Conservation (phyloP, 37 sponge, comb jelly and placozoan genomes). For the Hormiphora californensis region DNA sequence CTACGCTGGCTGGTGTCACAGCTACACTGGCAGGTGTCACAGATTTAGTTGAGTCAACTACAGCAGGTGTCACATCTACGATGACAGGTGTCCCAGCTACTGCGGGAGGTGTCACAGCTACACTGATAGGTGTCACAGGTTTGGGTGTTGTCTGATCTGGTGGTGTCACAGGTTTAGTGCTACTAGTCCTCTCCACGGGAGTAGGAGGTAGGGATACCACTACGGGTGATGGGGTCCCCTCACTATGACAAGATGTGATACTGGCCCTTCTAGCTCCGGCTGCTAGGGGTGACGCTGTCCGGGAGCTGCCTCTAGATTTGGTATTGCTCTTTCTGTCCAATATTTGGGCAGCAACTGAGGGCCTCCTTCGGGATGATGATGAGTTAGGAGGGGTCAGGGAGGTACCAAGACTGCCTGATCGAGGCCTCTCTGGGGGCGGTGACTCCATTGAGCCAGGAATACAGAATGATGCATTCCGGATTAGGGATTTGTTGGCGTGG, state of each 20-base stretch:
- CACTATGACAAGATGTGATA: background rate
- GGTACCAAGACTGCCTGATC: background rate
- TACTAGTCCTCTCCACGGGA: background rate
- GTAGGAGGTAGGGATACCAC: background rate
- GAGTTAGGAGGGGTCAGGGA: constrained; percentile 12
- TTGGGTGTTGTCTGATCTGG: background rate
- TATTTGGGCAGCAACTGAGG: constrained; percentile 21
- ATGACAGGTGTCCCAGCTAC: background rate
- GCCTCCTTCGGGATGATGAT: background rate
- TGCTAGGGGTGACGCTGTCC: background rate
- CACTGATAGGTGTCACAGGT: background rate
- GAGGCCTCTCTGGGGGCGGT: background rate
- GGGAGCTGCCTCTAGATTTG: constrained; percentile 7
- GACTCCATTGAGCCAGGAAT: background rate
- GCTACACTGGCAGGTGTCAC: background rate
- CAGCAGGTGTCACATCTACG: background rate
- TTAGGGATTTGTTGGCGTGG: constrained; percentile 25
- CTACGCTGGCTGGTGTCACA: background rate
- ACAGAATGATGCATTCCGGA: background rate
- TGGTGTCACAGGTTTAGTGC: background rate
- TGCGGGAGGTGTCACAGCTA: background rate
- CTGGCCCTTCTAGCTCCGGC: background rate
- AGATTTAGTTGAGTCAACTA: background rate
- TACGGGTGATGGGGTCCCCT: background rate
- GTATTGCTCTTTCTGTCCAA: background rate